phyloP scores from a whole-genome alignment of 1,140 invertebrate species.

The Harlomillsia oculata region DNA sequence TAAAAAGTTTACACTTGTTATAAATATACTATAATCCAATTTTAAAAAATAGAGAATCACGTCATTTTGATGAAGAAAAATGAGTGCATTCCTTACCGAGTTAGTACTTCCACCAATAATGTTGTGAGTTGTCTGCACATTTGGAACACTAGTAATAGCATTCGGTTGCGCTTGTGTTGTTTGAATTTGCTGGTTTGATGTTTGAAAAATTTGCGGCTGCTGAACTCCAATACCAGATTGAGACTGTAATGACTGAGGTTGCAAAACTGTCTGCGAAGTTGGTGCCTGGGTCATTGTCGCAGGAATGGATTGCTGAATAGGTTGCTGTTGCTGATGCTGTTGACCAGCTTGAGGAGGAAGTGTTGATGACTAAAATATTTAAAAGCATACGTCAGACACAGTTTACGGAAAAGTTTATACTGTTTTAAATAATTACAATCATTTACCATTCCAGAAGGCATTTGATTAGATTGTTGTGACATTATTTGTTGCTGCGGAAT shows the following conservation, averaged over 20 bases:
- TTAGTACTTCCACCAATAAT: conserved; percentile 2
- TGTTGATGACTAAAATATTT: not conserved
- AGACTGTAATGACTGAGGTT: conserved; percentile 16
- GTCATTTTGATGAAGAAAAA: not conserved
- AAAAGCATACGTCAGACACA: not conserved
- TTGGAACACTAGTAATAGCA: not conserved
- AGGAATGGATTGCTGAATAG: conserved; percentile 2
- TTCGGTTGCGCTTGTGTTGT: not conserved
- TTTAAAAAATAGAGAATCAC: too few relatives aligned
- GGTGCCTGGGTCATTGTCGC: conserved; percentile 5
- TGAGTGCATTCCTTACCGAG: not conserved
- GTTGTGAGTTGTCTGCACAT: conserved; percentile 13
- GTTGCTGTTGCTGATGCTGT: conserved; percentile 9
- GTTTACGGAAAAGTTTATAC: not conserved
- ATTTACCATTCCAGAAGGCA: conserved; percentile 10
- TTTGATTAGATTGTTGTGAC: conserved; percentile 1
- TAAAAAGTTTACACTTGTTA: too few relatives aligned
- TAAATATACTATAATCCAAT: too few relatives aligned
- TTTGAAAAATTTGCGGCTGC: conserved; percentile 9
- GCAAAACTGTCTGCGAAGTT: not conserved
- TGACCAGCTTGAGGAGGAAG: conserved; percentile 4
- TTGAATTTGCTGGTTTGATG: conserved; percentile 1
- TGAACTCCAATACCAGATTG: conserved; percentile 9
- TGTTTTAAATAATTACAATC: not conserved
- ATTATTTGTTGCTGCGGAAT: conserved; percentile 21